Evolutionary conservation across 1,140 invertebrate genomes (phyloP).

Genomic region (Drosophila nikananu): DNA sequence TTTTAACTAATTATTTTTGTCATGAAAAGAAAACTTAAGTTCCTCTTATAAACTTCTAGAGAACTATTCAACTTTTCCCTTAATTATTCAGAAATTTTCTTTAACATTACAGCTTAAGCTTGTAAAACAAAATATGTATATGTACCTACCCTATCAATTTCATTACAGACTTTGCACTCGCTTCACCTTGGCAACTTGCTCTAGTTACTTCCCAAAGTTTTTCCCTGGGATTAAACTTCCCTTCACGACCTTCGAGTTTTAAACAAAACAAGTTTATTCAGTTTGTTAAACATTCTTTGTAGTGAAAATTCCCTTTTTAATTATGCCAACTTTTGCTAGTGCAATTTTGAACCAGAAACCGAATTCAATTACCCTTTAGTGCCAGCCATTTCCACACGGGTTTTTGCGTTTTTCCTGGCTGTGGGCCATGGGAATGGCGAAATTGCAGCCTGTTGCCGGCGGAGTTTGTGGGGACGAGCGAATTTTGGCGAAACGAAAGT

Average conservation of each 20-base stretch:
- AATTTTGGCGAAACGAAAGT: conserved; percentile 4
- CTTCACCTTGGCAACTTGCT: not conserved
- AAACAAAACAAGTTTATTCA: conserved; percentile 10
- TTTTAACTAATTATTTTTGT: not conserved
- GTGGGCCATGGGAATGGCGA: conserved; percentile 26
- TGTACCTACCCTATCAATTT: conserved; percentile 1
- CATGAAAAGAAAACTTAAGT: too few species aligned
- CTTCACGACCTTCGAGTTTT: not conserved
- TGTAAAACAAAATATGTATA: not conserved
- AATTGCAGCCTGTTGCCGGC: conserved; percentile 46
- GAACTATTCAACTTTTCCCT: too few species aligned
- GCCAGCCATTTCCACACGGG: conserved; percentile 1
- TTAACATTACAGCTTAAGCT: not conserved
- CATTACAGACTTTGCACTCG: not conserved
- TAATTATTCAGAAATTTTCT: too few species aligned
- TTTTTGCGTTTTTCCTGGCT: conserved; percentile 16
- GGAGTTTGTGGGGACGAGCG: too few species aligned
- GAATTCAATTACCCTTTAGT: conserved; percentile 42
- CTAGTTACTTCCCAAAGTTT: not conserved
- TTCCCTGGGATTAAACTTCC: not conserved
- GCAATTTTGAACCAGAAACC: conserved; percentile 26
- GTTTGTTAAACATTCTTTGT: not conserved
- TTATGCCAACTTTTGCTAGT: conserved; percentile 10
- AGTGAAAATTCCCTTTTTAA: conserved; percentile 19
- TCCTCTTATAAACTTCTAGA: too few species aligned